Base-by-base conservation (phyloP, 2,888 invertebrate genomes). In the Plebejus melissa region DNA sequence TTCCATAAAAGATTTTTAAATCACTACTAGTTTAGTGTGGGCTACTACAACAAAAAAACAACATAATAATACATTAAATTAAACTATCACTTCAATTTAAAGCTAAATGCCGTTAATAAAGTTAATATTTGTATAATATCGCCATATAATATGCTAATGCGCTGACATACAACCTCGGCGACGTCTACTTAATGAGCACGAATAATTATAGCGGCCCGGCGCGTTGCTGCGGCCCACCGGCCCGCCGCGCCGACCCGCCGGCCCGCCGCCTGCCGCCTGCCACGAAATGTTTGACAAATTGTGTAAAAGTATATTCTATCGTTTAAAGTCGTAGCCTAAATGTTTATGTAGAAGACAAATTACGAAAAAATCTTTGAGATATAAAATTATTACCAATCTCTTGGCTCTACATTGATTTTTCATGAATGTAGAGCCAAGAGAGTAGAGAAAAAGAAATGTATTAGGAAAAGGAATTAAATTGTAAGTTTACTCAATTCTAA, bases 71-170 rank as follows among this genome's bases (percentile, higher is more conserved):
- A 72, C 32, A 72, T 72, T 50, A 50, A 54, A 72, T 72, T 54
- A 72, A 72, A 72, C 72, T 72, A 65, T 74, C 65, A 46, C 65
- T 38, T 46, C 60, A 74, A 46, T 57, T 74, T 74, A 74, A 58
- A 60, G 36, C n/a, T 36, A 41, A 46, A 69, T 38, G 57, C 72
- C 75, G 76, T 72, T 75, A 72, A 76, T 76, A 76, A 76, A 76
- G 75, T 77, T 72, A 65, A 75, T 78, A 74, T 75, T 77, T 74
- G 75, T 76, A 77, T 76, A 76, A 72, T 78, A 77, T 76, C 75
- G 74, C 76, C 72, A 77, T 77, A 77, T 77, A 79, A 77, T 77
- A 77, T 79, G 75, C 76, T 75, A 79, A 78, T 78, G 72, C 74
- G 69, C 74, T 75, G 76, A 76, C 71, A 75, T 77, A 75, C 76